phyloP scores from a whole-genome alignment of 2,113 vertebrate species.

The Ctenodactylus gundi region DNA sequence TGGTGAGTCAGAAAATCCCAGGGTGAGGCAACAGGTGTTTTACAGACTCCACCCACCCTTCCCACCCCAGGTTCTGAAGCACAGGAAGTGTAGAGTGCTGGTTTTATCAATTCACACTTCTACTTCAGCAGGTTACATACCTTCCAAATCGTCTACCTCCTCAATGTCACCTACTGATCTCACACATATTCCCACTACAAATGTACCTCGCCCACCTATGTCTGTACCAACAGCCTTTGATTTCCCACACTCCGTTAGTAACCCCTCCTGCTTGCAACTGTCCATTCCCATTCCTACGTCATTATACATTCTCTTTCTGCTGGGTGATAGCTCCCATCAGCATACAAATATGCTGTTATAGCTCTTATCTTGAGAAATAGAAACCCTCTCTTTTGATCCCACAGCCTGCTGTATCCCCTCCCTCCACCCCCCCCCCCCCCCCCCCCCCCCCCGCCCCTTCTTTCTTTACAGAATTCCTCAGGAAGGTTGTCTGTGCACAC shows the following conservation, averaged over 20 bases:
- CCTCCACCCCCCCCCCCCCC: no score
- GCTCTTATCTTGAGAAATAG: neutral
- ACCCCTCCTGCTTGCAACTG: no score
- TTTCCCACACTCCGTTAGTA: neutral
- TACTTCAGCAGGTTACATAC: accelerated
- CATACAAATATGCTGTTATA: neutral
- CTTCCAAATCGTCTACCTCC: neutral
- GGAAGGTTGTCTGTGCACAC: neutral
- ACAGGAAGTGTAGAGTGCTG: no score
- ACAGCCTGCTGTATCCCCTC: neutral
- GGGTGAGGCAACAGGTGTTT: neutral
- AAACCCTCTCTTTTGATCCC: neutral
- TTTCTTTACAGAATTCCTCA: neutral
- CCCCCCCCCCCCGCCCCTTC: neutral
- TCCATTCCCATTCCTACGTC: accelerated
- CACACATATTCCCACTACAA: neutral
- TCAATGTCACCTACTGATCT: neutral
- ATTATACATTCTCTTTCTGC: neutral
- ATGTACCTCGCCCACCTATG: neutral
- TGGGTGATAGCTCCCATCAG: neutral
- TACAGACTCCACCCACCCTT: neutral
- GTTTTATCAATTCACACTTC: neutral
- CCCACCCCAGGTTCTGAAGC: neutral
- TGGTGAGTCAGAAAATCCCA: neutral
- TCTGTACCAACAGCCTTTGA: neutral